Base-by-base conservation (phyloP, 2,888 invertebrate genomes). In the Gasteruption jaculator region DNA sequence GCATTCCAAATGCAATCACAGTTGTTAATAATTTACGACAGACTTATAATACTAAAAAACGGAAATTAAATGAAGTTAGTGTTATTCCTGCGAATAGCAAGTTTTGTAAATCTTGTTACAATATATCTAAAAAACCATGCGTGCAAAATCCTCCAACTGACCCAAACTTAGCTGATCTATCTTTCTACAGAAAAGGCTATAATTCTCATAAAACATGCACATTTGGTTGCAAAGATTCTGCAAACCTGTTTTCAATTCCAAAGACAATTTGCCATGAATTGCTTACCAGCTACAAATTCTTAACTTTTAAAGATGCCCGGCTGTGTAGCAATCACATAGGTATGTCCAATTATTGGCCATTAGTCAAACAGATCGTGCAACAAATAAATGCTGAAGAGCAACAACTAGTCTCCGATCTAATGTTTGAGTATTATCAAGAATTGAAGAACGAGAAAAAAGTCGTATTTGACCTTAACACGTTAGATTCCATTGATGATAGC, bases 251-350 rank as follows among this genome's bases (percentile, higher is more conserved):
- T 15, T n/a, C 25, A 12, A 6, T 36, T 26, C 27, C 37, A 15
- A n/a, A n/a, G n/a, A n/a, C n/a, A n/a, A 16, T 5, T 14, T 11
- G 11, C 10, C 20, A n/a, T 20, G 15, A 20, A 4, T 10, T 38
- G 7, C 18, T 38, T 5, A 19, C 21, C n/a, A 20, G 30, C 5
- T 40, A 35, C n/a, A 40, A 40, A 8, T 40, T 40, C 6, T 25
- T 40, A 4, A 6, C 12, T 16, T 2, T 2, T 4, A n/a, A 3
- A 8, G 6, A 40, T 18, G 40, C 40, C 19, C 34, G 25, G 3
- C 11, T 40, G 14, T 34, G 19, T 8, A 16, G n/a, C 5, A 14
- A 25, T 8, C 34, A 40, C 14, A 1, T 40, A 1, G 34, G 11
- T 5, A 16, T 25, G 4, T 3, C 6, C 4, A 40, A 34, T 4